These are phyloP conservation scores for Listrodromus nycthemerus DNA, from an alignment of 2,888 invertebrate genomes.

Conservation along the genomic window DNA sequence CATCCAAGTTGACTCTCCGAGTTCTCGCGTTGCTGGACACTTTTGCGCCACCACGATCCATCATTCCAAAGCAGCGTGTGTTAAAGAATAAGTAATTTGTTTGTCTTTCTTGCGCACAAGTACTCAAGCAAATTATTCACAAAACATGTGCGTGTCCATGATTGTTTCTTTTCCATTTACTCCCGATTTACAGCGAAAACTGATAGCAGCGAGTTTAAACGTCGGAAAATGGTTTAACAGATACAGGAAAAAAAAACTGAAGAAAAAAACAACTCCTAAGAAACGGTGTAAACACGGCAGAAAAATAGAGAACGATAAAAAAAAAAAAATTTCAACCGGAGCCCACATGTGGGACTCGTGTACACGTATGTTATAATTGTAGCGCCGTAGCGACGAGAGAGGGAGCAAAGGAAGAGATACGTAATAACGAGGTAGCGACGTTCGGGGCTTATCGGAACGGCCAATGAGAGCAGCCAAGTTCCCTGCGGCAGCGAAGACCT, in stretches of 20 bases:
- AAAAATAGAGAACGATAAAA: neutral
- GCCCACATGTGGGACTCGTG: constrained; percentile 18
- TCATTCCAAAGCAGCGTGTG: neutral
- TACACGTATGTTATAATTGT: constrained; percentile 62
- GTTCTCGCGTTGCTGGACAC: neutral
- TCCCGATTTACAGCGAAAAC: neutral
- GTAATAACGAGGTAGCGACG: constrained; percentile 57
- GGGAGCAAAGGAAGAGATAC: constrained; percentile 57
- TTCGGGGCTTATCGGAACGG: constrained; percentile 56
- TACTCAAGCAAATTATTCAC: neutral
- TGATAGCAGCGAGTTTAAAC: neutral
- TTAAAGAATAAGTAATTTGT: neutral
- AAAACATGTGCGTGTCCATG: neutral
- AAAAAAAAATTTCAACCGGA: neutral
- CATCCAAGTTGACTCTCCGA: neutral
- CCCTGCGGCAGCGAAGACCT: constrained; percentile 43
- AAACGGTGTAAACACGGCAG: constrained; percentile 36
- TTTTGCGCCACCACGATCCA: neutral
- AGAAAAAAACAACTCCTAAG: constrained; percentile 26
- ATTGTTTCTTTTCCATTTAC: neutral
- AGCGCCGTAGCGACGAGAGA: constrained; percentile 8
- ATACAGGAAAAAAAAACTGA: constrained; percentile 2
- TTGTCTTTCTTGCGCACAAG: neutral
- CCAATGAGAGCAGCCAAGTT: constrained; percentile 53
- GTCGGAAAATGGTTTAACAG: neutral